Evolutionary conservation across 2,888 invertebrate species (phyloP).

Genomic region (Congeria kusceri): DNA sequence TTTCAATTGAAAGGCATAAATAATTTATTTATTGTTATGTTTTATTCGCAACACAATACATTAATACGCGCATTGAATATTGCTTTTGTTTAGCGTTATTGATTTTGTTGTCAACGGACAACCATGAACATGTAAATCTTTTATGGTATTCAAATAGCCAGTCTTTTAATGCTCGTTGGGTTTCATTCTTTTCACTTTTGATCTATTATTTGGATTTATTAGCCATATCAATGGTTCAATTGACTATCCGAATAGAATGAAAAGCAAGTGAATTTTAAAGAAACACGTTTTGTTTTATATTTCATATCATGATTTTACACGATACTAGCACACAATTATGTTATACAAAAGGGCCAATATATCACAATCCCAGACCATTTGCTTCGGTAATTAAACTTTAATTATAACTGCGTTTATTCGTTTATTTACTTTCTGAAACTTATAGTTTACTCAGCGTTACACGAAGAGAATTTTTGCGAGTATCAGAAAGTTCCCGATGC

Average conservation of each 20-base stretch:
- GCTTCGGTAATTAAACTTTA: no score
- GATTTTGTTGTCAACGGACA: neutral
- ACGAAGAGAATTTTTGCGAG: no score
- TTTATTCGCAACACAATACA: neutral
- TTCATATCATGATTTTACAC: neutral
- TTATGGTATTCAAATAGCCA: neutral
- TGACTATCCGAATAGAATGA: neutral
- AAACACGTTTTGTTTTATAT: neutral
- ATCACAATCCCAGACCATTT: no score
- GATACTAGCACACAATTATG: no score
- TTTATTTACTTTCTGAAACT: no score
- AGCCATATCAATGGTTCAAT: neutral
- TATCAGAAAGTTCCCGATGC: no score
- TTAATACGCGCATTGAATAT: neutral
- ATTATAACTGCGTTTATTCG: no score
- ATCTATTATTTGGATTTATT: slow-evolving; percentile 1
- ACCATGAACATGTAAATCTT: neutral
- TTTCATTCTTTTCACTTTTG: slow-evolving; percentile 6
- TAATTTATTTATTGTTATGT: neutral
- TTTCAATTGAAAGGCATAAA: neutral
- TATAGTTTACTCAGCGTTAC: no score
- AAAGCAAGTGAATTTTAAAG: neutral
- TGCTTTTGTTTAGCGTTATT: neutral
- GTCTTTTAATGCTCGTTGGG: neutral
- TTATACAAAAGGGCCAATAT: no score